Base-by-base conservation (phyloP, 92 coral and sea anemone species). In the Porites evermanni region DNA sequence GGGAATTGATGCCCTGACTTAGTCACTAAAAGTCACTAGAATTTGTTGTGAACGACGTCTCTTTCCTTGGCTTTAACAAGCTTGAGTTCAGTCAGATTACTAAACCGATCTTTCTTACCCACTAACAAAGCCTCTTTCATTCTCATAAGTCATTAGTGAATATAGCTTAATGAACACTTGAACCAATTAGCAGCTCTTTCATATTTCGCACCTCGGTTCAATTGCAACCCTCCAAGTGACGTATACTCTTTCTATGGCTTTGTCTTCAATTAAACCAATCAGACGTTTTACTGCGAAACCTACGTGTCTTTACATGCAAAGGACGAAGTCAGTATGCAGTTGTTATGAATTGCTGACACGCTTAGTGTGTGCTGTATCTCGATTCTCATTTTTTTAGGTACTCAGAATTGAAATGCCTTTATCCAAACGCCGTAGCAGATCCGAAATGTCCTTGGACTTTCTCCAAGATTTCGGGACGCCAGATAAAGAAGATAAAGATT, bases 161-260 rank as follows among this genome's bases (percentile, higher is more conserved):
- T 51, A 3, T 11, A 54, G 32, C 64, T 53, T 54, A 75, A 75
- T 75, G 44, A 75, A 21, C 44, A 54, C 51, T 75, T 54, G 2
- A 75, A 10, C 64, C 67, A 77, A 59, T 77, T 59, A 61, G 14
- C 80, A 77, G 80, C 17, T 77, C 67, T 77, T 77, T 77, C 14
- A 61, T 20, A 24, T 24, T 58, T 77, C 7, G 23, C 80, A 59
- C 68, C 68, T 77, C n/a, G 63, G 51, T 11, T 24, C 53, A 11
- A 20, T 58, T 51, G 58, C 44, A 53, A 56, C 21, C 80, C 67
- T 20, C n/a, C 10, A 20, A 75, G 67, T 77, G 80, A 77, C 68
- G 80, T 77, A 16, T 77, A 24, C 54, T 12, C 19, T 77, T 77
- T 59, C 68, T 77, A 2, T 18, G 60, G 68, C 68, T 58, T 77